Base-by-base conservation (phyloP, 2,797 vertebrate genomes). In the Petrocephalus schoutedeni region DNA sequence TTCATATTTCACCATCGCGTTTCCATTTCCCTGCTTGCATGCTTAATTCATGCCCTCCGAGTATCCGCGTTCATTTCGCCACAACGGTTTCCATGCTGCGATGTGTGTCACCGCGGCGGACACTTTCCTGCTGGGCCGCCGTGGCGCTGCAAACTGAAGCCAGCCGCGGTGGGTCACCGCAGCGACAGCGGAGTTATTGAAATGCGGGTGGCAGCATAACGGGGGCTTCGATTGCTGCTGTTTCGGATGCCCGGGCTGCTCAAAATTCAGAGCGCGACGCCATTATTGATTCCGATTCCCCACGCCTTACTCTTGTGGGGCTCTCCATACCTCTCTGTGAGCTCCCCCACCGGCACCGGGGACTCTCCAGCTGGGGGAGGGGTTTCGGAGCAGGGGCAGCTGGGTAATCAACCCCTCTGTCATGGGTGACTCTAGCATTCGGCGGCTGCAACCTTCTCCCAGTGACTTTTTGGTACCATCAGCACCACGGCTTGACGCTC, bases 261-360 rank as follows among this genome's bases (percentile, higher is more conserved):
- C 93, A 91, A 89, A 89, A 93, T 95, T 94, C 89, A 88, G 89
- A 87, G 86, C 90, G 89, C 91, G 86, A 71, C 28, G 88, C 90
- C 89, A 49, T 84, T 88, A 93, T 94, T 14, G 91, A 92, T 93
- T 91, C 90, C 87, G 82, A 86, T 90, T 86, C 32, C 41, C 28
- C 10, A 28, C 56, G 2, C 87, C 54, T 57, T 77, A 54, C 67
- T 88, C 51, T 88, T 88, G 6, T 2, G 61, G 53, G 88, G 45
- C 89, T 87, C 80, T 87, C 58, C 36, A 32, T 41, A 82, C 54
- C 9, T 21, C 64, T 49, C 59, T 41, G 36, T 16, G 67, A 49
- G 19, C 53, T 59, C 77, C 32, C 49, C 49, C 28, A 36, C 36
- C 57, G 59, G 54, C 77, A 51, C 59, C 86, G 23, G 88, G 45